Evolutionary conservation across 2,888 invertebrate genomes (phyloP).

Genomic region (Gerris lacustris): DNA sequence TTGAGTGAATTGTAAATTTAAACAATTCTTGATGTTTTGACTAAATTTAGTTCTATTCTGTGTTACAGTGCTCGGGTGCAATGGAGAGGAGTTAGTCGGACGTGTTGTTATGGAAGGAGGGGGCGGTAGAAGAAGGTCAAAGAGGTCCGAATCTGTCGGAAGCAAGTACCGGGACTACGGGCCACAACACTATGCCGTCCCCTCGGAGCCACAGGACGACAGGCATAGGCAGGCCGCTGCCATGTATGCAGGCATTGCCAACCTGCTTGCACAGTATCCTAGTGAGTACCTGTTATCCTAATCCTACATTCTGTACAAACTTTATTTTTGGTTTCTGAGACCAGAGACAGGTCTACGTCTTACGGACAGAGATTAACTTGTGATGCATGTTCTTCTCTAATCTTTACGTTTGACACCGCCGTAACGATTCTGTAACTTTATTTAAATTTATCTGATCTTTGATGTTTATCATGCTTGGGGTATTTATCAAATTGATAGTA

Average conservation of each 20-base stretch:
- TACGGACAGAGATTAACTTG: too few relatives aligned
- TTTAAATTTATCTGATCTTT: too few relatives aligned
- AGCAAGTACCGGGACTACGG: not conserved
- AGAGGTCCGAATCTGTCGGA: not conserved
- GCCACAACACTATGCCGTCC: not conserved
- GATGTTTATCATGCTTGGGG: too few relatives aligned
- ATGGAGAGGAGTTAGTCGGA: not conserved
- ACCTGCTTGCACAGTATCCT: not conserved
- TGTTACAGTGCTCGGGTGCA: not conserved
- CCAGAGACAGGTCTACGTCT: too few relatives aligned
- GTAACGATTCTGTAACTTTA: too few relatives aligned
- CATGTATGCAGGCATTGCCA: not conserved
- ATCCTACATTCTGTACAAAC: too few relatives aligned
- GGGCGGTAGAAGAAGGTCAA: not conserved
- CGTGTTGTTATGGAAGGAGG: not conserved
- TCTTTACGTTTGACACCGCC: too few relatives aligned
- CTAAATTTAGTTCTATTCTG: not conserved
- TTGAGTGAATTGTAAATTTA: too few relatives aligned
- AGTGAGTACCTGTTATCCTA: not conserved
- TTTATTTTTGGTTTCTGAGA: too few relatives aligned
- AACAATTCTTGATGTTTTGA: too few relatives aligned
- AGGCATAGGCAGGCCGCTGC: not conserved
- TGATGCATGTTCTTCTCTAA: too few relatives aligned
- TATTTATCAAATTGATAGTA: too few relatives aligned
- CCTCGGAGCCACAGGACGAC: not conserved